Evolutionary conservation across 2,888 invertebrate genomes (phyloP), one percentile per base, ranked within the genome.

Genomic region (Heliconius sara): DNA sequence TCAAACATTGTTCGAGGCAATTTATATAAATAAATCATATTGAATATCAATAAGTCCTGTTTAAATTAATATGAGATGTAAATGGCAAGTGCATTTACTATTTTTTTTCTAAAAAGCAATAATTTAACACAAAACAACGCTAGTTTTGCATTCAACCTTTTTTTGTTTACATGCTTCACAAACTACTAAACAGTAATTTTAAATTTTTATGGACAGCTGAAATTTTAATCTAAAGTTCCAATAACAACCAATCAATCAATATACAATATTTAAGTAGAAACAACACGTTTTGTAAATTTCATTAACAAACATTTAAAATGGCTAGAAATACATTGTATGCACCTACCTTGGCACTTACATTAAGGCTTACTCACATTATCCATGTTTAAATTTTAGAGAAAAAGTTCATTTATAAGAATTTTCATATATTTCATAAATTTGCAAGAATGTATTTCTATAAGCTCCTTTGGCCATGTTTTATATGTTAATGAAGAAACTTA

Each of bases 261-360:
- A 73, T 60, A 60, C 73, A 73, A 60, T 73, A 73, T 73, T 73
- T 60, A 60, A 60, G n/a, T 73, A 60, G 60, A 34, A 60, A 73
- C n/a, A 73, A 60, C 19, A 47, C 22, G 16, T 60, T 73, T 73
- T 73, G 60, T 73, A 73, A 60, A 73, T 73, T 73, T 60, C 60
- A 57, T 73, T 73, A 73, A 73, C 73, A 73, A 73, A 73, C 60
- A 73, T 73, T 73, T 39, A 60, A 73, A 73, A 73, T 60, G 73
- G 73, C 60, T 34, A 73, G 60, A 73, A 60, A 57, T 19, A 73
- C 19, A 60, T 73, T 34, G 60, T 34, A 72, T n/a, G 60, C 60
- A 47, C 71, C 34, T 34, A 47, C 71, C 47, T 71, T 71, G 71
- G 71, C 73, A 60, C 73, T 73, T 47, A 39, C 34, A 34, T n/a